Conservation (phyloP, 2,888 invertebrate genomes). For the Entomobrya multifasciata region DNA sequence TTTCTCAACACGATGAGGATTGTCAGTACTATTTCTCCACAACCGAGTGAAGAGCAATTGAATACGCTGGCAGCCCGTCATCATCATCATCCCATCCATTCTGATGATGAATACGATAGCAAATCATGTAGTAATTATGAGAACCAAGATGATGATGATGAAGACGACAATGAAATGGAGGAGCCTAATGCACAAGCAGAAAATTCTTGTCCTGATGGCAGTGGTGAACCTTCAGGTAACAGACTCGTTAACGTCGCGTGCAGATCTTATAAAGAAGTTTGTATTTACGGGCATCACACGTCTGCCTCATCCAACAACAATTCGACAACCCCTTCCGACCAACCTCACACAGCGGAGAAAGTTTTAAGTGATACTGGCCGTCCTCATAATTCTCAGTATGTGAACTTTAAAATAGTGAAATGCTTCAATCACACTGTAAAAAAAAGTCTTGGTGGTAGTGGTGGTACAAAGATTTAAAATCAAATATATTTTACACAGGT, state of each 20-base stretch:
- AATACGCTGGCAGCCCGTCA: too few relatives aligned
- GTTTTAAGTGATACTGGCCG: background rate
- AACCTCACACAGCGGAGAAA: background rate
- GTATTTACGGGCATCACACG: conserved; percentile 45
- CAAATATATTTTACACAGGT: too few relatives aligned
- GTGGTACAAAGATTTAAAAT: too few relatives aligned
- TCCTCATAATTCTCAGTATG: background rate
- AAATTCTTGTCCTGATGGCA: background rate
- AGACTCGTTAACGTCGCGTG: background rate
- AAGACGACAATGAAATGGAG: conserved; percentile 16
- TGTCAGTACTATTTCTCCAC: conserved; percentile 52
- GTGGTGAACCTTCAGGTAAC: background rate
- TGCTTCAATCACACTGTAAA: too few relatives aligned
- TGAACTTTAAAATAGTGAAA: too few relatives aligned
- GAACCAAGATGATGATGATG: background rate
- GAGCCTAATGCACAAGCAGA: background rate
- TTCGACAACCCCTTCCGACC: background rate
- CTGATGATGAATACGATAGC: background rate
- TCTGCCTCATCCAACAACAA: too few relatives aligned
- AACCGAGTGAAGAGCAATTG: conserved; percentile 24
- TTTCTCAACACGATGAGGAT: conserved; percentile 48
- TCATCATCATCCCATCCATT: background rate
- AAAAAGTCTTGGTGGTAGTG: too few relatives aligned
- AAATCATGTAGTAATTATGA: too few relatives aligned
- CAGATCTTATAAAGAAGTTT: conserved; percentile 61